Conservation (phyloP, 1,140 invertebrate species). For the Hyposmocoma kahamanoa region DNA sequence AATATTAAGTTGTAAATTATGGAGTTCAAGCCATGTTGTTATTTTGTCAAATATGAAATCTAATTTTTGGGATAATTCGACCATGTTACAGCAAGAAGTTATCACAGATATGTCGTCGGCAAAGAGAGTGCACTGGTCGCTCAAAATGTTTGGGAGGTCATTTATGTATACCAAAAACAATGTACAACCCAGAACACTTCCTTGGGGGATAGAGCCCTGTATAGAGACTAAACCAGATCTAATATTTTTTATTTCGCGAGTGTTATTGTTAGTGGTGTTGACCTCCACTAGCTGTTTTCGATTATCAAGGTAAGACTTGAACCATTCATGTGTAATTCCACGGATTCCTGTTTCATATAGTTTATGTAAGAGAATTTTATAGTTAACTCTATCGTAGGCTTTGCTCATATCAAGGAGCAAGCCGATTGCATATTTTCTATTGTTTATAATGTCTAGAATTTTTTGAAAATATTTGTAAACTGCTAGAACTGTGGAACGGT, state of each 20-base stretch:
- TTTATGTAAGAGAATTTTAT: conserved; percentile 4
- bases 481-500: conserved; percentile 2
- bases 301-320: conserved; percentile 3
- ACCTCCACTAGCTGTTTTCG: conserved; percentile 3
- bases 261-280: neutral
- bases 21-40: neutral
- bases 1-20: conserved; percentile 4
- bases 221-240: conserved; percentile 1
- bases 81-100: neutral
- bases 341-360: conserved; percentile 1
- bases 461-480: conserved; percentile 1
- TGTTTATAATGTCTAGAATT: conserved; percentile 1
- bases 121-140: neutral
- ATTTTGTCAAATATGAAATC: neutral
- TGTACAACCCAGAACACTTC: conserved; percentile 1
- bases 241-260: neutral
- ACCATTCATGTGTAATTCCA: conserved; percentile 2
- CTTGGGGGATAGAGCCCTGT: conserved; percentile 3
- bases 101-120: conserved; percentile 5
- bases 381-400: conserved; percentile 3
- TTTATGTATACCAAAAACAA: conserved; percentile 8
- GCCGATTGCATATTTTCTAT: neutral
- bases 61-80: neutral
- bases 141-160: neutral
- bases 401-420: conserved; percentile 6